Evolutionary conservation across 2,888 invertebrate genomes (phyloP), one percentile per base, ranked within the genome.

Genomic region (Hyles lineata): DNA sequence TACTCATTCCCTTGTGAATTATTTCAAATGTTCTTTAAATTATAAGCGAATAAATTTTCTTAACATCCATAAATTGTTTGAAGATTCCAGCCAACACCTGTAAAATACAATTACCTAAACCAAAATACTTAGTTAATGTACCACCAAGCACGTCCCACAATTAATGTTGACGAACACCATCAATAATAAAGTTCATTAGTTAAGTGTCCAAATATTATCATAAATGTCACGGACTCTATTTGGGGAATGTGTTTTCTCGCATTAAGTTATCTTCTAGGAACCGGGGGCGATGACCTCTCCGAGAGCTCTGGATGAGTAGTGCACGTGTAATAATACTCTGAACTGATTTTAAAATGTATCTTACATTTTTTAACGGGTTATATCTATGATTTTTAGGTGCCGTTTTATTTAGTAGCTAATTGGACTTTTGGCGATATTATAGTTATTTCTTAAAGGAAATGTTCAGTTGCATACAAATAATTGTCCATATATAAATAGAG

Each of bases 231-330:
- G 79, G 79, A 79, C 73, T 79, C 75, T 67, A 67, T 67, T 67
- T 80, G 82, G 75, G 79, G 84, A 87, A 85, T 84, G 80, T 86
- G 82, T 86, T 87, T 89, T 87, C 87, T 86, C 86, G 86, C 87
- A 87, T 87, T 85, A 84, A 84, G 81, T 87, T 90, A 89, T 90
- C 88, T 87, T 80, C 76, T 72, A 76, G 74, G 76, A 79, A 80
- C 81, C 76, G 77, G 76, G 84, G 82, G 90, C 83, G 82, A 80
- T 83, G 90, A 90, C 85, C 89, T 84, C 77, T 80, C 78, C 80
- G 78, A 85, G 85, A 83, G 86, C 82, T 81, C 79, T 79, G 85
- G 83, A 83, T 88, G 85, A 32, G 60, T 70, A n/a, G 72, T 78
- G 82, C 80, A 80, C 83, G 79, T 81, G 85, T 84, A 78, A 76